phyloP scores from a whole-genome alignment of 2,888 invertebrate species.

The Resseliella maxima region DNA sequence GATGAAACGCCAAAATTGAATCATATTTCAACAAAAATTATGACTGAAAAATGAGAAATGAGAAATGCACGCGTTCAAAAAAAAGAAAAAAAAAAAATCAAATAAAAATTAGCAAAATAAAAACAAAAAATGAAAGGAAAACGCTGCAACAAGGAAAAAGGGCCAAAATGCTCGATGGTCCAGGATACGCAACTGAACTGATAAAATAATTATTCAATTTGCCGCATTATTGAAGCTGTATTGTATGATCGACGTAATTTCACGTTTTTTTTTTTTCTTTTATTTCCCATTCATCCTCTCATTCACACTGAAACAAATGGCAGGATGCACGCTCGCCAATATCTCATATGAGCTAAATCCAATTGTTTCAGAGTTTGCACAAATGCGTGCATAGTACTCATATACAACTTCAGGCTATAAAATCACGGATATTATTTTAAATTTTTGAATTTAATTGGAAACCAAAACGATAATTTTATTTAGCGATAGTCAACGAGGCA shows the following conservation, averaged over 20 bases:
- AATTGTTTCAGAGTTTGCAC: no score
- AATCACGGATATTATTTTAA: constrained; percentile 53
- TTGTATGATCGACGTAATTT: constrained; percentile 49
- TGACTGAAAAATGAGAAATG: background rate
- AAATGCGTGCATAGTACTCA: background rate
- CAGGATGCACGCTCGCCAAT: background rate
- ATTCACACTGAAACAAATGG: background rate
- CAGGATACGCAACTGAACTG: constrained; percentile 15
- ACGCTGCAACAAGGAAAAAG: no score
- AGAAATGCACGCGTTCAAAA: background rate
- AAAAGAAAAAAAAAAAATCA: background rate
- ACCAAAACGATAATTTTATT: constrained; percentile 48
- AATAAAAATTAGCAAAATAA: background rate
- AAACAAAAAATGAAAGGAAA: background rate
- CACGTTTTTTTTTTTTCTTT: no score
- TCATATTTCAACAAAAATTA: constrained; percentile 5
- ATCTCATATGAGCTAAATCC: background rate
- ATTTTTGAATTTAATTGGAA: constrained; percentile 48
- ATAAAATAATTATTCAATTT: constrained; percentile 51
- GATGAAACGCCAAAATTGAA: constrained; percentile 17
- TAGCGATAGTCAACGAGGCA: background rate
- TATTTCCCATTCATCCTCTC: background rate
- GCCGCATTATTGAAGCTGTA: constrained; percentile 28
- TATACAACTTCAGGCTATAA: constrained; percentile 23
- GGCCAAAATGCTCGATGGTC: background rate